These are phyloP conservation scores for Sminthurides bifidus DNA, from an alignment of 1,140 invertebrate species.

Conservation along the genomic window DNA sequence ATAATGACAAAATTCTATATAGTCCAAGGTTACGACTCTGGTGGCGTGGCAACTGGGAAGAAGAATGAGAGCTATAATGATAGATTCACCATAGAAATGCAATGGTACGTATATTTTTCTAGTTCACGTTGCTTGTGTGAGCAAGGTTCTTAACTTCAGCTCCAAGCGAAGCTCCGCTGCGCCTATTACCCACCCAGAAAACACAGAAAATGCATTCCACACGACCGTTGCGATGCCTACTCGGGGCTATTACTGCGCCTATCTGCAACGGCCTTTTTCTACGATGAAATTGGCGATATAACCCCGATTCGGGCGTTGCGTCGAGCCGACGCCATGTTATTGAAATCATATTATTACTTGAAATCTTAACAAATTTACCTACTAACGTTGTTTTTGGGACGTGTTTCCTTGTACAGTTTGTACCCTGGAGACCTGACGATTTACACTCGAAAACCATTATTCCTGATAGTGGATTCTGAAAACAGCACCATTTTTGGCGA, in stretches of 20 bases:
- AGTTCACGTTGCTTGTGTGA: too few species aligned
- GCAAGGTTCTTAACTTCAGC: conserved; percentile 65
- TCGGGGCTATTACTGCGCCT: too few species aligned
- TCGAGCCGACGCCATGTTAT: too few species aligned
- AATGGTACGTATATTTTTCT: too few species aligned
- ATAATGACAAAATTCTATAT: conserved; percentile 13
- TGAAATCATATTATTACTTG: too few species aligned
- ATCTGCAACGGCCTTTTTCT: too few species aligned
- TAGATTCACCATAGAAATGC: conserved; percentile 58
- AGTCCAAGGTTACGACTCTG: conserved; percentile 74
- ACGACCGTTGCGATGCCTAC: too few species aligned
- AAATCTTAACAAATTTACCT: background rate
- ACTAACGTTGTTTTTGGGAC: background rate
- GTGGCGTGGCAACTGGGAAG: conserved; percentile 76
- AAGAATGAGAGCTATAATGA: conserved; percentile 56
- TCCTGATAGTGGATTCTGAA: conserved; percentile 88
- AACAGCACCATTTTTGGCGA: conserved; percentile 89
- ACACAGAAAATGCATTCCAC: too few species aligned
- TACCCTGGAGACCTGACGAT: conserved; percentile 83
- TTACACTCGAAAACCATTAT: conserved; percentile 80
- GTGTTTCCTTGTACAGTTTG: conserved; percentile 45
- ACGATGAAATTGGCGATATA: too few species aligned
- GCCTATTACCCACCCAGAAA: too few species aligned
- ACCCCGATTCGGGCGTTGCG: too few species aligned
- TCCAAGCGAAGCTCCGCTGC: too few species aligned